Conservation (phyloP, 2,888 invertebrate genomes). For the Pecten maximus region DNA sequence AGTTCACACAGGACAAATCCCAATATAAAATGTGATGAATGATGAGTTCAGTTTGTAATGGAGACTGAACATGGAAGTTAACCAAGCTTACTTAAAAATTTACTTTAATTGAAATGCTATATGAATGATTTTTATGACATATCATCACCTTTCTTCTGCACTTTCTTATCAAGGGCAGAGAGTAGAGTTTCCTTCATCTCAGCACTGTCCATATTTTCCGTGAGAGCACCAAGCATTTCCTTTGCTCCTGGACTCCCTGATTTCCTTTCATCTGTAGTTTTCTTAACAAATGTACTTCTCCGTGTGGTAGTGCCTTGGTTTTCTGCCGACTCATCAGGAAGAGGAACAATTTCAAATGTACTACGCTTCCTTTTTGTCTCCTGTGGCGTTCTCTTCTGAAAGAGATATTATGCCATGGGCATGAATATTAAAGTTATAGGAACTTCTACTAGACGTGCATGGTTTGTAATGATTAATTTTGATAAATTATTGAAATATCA, state of each 20-base stretch:
- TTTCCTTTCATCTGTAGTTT: slow-evolving; percentile 27
- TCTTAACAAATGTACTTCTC: slow-evolving; percentile 40
- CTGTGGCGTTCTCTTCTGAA: slow-evolving; percentile 9
- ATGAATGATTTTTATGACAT: not conserved
- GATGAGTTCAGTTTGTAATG: too few relatives aligned
- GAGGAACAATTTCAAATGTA: slow-evolving; percentile 69
- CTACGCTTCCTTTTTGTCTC: slow-evolving; percentile 60
- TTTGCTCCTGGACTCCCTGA: slow-evolving; percentile 64
- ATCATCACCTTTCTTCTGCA: slow-evolving; percentile 62
- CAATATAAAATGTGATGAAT: slow-evolving; percentile 7
- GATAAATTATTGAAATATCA: too few relatives aligned
- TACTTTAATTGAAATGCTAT: not conserved
- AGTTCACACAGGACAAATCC: too few relatives aligned
- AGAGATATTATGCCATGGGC: not conserved
- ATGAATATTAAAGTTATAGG: not conserved
- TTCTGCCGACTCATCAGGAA: slow-evolving; percentile 53
- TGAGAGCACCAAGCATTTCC: slow-evolving; percentile 71
- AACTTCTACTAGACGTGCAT: too few relatives aligned
- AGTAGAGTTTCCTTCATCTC: slow-evolving; percentile 72
- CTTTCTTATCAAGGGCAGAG: slow-evolving; percentile 72
- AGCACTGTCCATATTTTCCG: slow-evolving; percentile 65
- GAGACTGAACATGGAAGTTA: too few relatives aligned
- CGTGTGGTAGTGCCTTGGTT: slow-evolving; percentile 18
- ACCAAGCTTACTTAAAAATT: too few relatives aligned
- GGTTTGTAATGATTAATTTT: too few relatives aligned